Base-by-base conservation (phyloP, 2,888 invertebrate species). In the Euplexia lucipara region DNA sequence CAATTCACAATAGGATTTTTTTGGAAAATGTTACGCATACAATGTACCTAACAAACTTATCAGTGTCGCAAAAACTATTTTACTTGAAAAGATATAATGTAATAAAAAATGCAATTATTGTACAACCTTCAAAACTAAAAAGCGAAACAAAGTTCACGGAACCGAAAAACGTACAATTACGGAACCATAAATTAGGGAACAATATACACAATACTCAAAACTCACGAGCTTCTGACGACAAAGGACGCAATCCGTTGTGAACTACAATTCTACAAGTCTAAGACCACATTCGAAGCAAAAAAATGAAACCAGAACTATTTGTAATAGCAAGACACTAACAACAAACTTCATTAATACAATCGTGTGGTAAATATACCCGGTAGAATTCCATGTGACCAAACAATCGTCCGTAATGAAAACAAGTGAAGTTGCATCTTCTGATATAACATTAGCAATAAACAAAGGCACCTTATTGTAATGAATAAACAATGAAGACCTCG, bases 401-500 rank as follows among this genome's bases (percentile, higher is more conserved):
- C 65, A 79, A 71, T 53, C 34, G 32, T 53, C 48, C 34, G 59
- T 73, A 62, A 69, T 58, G 64, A 60, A 70, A 70, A 72, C 57
- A 75, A 71, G 71, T 78, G 66, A 72, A 83, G 81, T 71, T 75
- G 70, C 69, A 83, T 81, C 62, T 78, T 71, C 68, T 66, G 65
- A 72, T 65, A 76, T 71, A 83, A 71, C 69, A 73, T 76, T 72
- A 72, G 56, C 70, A 63, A 62, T 73, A 77, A 82, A 89, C 85
- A 86, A 87, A 85, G 81, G 81, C 65, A 57, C 45, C 63, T 80
- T 84, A 78, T 82, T 79, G 39, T 78, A 69, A 79, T 85, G 79
- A 89, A 91, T 87, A 86, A 84, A 90, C 87, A 91, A 88, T 86
- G 79, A 85, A 81, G 85, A 84, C 83, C 79, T 82, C 60, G 73